Evolutionary conservation across 1,140 invertebrate genomes (phyloP).

Genomic region (Cryptotermes secundus): DNA sequence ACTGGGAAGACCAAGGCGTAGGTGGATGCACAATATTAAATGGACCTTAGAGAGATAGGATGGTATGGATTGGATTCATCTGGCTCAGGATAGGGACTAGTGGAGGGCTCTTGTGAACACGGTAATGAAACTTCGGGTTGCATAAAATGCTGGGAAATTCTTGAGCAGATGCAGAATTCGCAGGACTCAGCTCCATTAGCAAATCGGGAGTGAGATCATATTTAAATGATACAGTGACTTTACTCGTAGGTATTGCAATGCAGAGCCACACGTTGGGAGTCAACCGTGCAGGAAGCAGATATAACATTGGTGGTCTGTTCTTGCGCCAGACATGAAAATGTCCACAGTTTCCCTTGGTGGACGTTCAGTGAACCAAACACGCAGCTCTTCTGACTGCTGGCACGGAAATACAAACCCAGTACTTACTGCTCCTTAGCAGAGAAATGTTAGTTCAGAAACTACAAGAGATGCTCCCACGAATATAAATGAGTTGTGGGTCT

Average conservation of each 20-base stretch:
- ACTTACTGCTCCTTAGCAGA: neutral
- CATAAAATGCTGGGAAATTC: too few relatives aligned
- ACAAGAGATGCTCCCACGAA: neutral
- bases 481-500: neutral
- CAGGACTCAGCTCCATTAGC: too few relatives aligned
- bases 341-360: neutral
- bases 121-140: too few relatives aligned
- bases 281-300: neutral
- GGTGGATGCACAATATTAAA: too few relatives aligned
- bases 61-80: too few relatives aligned
- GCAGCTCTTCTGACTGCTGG: neutral
- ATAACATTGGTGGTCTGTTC: neutral
- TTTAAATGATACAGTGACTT: neutral
- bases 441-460: neutral
- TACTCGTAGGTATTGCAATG: neutral
- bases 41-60: too few relatives aligned
- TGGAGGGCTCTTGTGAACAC: too few relatives aligned
- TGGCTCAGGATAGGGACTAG: too few relatives aligned
- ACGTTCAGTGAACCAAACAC: neutral
- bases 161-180: too few relatives aligned
- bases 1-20: too few relatives aligned
- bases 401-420: neutral
- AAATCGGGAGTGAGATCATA: too few relatives aligned
- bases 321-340: neutral
- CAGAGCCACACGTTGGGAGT: conserved; percentile 1